Evolutionary conservation across 1,140 invertebrate species (phyloP).

Genomic region (Drosophila athabasca): DNA sequence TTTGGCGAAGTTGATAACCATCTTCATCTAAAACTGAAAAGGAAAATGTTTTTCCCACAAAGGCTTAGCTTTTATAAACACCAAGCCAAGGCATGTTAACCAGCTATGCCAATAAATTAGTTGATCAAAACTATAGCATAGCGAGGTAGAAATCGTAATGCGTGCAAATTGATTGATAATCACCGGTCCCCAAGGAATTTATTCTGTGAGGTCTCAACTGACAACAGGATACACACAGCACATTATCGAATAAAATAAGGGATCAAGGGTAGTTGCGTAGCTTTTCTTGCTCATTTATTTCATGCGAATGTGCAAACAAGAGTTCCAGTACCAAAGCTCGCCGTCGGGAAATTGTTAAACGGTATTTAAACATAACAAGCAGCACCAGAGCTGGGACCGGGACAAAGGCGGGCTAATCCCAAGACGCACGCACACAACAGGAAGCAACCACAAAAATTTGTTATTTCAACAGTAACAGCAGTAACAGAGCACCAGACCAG

Average conservation of each 20-base stretch:
- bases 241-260: constrained; percentile 15
- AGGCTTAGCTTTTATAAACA: no score
- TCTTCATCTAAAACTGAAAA: no score
- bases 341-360: constrained; percentile 78
- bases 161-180: constrained; percentile 75
- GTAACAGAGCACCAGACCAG: constrained; percentile 50
- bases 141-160: constrained; percentile 39
- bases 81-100: no score
- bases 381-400: constrained; percentile 22
- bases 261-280: constrained; percentile 45
- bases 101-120: no score
- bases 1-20: no score
- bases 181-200: constrained; percentile 51
- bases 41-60: no score
- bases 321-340: constrained; percentile 28
- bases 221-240: constrained; percentile 25
- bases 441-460: constrained; percentile 79
- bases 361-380: constrained; percentile 73
- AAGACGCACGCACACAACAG: constrained; percentile 72
- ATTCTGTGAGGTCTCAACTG: constrained; percentile 32
- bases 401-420: constrained; percentile 64
- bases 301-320: constrained; percentile 26
- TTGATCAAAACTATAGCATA: no score
- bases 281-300: constrained; percentile 51
- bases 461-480: constrained; percentile 74